Percentiles rank a stretch among this genome's conserved stretches.
Evolutionary conservation across 2,888 invertebrate genomes (phyloP).

Genomic region (Kuschelorhynchus macadamiae): DNA sequence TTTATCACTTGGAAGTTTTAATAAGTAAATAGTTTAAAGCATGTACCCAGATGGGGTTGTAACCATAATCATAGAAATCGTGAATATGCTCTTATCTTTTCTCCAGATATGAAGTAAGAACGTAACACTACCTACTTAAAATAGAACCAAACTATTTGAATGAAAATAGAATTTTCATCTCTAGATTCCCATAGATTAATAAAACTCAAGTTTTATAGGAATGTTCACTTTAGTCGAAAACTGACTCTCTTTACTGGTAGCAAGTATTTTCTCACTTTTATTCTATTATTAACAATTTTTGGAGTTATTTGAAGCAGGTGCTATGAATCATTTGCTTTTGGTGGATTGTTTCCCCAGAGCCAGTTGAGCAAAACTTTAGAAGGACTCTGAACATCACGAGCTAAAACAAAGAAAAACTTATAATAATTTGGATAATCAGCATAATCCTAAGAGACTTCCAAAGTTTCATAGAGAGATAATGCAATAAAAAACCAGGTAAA

Average conservation of each 20-base stretch:
- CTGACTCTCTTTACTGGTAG: slow-evolving; percentile 14
- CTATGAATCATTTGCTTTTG: slow-evolving; percentile 71
- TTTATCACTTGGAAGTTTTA: too few species aligned
- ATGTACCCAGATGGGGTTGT: too few species aligned
- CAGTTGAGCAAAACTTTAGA: slow-evolving; percentile 85
- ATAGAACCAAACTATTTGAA: not conserved
- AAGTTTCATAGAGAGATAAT: too few species aligned
- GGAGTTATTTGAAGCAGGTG: slow-evolving; percentile 15
- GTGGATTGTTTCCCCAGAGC: slow-evolving; percentile 84
- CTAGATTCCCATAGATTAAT: not conserved
- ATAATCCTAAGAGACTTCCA: too few species aligned
- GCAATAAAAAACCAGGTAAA: too few species aligned
- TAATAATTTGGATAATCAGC: not conserved
- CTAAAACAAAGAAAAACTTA: slow-evolving; percentile 74
- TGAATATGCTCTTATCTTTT: too few species aligned
- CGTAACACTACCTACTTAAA: not conserved
- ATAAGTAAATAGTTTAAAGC: too few species aligned
- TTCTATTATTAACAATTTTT: slow-evolving; percentile 12
- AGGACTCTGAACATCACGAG: slow-evolving; percentile 84
- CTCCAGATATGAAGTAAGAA: too few species aligned
- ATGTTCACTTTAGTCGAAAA: slow-evolving; percentile 20
- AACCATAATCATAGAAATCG: too few species aligned
- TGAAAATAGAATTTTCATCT: too few species aligned
- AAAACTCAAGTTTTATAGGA: not conserved
- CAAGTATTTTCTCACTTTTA: slow-evolving; percentile 11